A percentile compares a stretch with the other conserved stretches of the same genome.
phyloP scores from a whole-genome alignment of 2,113 vertebrate genomes.

The Opisthocomus hoazin region DNA sequence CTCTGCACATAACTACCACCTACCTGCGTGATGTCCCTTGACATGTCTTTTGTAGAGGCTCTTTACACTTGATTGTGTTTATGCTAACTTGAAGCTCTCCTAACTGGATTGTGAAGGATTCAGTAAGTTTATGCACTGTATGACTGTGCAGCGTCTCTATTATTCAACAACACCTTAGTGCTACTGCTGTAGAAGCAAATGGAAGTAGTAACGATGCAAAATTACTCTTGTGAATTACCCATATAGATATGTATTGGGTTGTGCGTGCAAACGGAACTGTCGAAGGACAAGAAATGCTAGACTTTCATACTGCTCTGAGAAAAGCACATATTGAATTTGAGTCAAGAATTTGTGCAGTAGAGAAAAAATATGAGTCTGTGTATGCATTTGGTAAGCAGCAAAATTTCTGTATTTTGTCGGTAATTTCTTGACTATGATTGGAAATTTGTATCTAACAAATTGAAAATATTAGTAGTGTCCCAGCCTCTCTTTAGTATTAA shows the following conservation, averaged over 20 bases:
- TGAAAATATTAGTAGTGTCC: neutral
- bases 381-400: neutral
- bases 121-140: rapidly evolving
- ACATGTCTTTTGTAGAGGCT: neutral
- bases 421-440: neutral
- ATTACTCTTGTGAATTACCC: neutral
- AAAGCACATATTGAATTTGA: neutral
- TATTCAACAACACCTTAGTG: neutral
- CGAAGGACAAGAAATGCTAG: rapidly evolving
- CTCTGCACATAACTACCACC: neutral
- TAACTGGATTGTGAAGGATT: neutral
- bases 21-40: neutral
- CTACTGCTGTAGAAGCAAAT: neutral
- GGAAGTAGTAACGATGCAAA: neutral
- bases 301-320: neutral
- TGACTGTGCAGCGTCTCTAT: neutral
- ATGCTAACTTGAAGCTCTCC: neutral
- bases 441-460: neutral
- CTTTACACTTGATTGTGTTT: neutral
- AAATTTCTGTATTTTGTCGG: neutral
- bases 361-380: neutral
- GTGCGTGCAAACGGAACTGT: neutral
- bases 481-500: neutral
- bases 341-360: neutral
- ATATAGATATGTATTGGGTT: rapidly evolving